Evolutionary conservation across 2,797 vertebrate species (phyloP).

Genomic region (Phoebastria nigripes): DNA sequence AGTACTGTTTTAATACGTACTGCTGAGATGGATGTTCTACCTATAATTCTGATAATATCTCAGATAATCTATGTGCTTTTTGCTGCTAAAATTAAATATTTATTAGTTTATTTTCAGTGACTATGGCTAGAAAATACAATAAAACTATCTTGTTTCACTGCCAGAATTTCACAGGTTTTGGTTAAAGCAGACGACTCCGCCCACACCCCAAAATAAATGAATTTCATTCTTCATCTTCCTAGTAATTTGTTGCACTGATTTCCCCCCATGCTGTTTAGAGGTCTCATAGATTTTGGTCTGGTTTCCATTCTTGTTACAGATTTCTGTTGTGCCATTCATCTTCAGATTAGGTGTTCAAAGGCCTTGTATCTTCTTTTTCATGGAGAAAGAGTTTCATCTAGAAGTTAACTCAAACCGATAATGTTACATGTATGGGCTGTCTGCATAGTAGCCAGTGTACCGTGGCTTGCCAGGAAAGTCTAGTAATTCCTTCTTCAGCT

Average conservation of each 20-base stretch:
- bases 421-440: fast-evolving
- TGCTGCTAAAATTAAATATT: not conserved
- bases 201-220: not conserved
- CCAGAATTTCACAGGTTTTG: not conserved
- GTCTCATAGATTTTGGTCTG: not conserved
- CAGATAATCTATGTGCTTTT: not conserved
- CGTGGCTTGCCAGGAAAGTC: not conserved
- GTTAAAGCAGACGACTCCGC: not conserved
- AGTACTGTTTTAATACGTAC: not conserved
- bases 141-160: not conserved
- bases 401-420: not conserved
- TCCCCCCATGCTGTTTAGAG: not conserved
- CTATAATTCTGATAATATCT: not conserved
- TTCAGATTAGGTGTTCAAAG: not conserved
- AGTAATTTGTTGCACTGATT: not conserved
- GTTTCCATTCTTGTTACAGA: not conserved
- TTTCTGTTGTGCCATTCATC: not conserved
- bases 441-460: fast-evolving
- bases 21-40: not conserved
- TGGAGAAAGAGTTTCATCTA: not conserved
- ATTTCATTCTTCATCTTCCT: not conserved
- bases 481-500: not conserved
- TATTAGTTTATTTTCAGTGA: not conserved
- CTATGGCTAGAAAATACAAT: not conserved
- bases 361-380: not conserved